phyloP scores from a whole-genome alignment of 92 coral and sea anemone species.

The Isaurus tuberculatus region DNA sequence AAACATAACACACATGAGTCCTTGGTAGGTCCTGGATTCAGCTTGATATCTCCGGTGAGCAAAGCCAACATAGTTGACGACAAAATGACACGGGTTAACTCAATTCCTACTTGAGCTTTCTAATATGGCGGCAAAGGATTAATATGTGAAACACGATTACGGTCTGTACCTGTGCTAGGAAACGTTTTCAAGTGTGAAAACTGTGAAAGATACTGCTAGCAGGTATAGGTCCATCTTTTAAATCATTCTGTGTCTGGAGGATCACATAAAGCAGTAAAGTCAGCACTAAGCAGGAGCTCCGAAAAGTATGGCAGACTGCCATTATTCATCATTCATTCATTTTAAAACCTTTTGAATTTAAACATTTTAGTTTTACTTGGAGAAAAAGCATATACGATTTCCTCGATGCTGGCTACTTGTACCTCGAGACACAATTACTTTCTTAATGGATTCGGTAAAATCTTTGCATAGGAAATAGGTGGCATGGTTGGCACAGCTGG shows the following conservation, averaged over 20 bases:
- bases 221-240: background rate
- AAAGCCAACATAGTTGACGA: background rate
- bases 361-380: background rate
- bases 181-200: conserved; percentile 5
- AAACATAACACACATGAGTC: background rate
- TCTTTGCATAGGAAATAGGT: background rate
- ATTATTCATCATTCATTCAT: background rate
- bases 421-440: background rate
- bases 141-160: conserved; percentile 11
- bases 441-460: background rate
- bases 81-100: background rate
- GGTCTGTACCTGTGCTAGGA: conserved; percentile 4
- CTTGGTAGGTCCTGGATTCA: background rate
- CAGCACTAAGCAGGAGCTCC: conserved; percentile 31
- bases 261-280: conserved; percentile 9
- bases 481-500: too few species aligned
- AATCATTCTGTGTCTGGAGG: conserved; percentile 12
- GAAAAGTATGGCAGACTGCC: conserved; percentile 20
- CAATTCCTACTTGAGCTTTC: conserved; percentile 9
- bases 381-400: background rate
- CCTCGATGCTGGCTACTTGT: conserved; percentile 3
- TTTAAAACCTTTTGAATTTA: background rate
- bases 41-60: background rate
- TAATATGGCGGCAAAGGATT: conserved; percentile 24
- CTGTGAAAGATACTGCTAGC: background rate